Conservation (phyloP, 2,888 invertebrate genomes). For the Oligia latruncula region DNA sequence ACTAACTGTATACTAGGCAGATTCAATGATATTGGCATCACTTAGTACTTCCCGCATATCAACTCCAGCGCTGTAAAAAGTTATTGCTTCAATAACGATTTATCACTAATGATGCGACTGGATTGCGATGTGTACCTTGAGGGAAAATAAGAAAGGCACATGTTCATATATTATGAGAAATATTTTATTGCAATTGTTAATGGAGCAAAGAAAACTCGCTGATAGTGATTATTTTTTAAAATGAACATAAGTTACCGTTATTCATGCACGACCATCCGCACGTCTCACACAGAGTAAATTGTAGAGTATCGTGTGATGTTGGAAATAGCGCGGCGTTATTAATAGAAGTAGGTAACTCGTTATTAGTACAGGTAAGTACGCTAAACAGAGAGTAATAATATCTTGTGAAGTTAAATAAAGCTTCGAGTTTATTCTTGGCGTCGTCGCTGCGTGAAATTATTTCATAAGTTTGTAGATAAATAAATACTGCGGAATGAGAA, state of each 20-base stretch:
- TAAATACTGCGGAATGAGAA: conserved; percentile 20
- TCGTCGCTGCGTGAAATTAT: conserved; percentile 34
- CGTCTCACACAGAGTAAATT: conserved; percentile 48
- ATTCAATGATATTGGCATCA: conserved; percentile 68
- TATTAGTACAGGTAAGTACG: conserved; percentile 59
- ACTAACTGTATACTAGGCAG: conserved; percentile 63
- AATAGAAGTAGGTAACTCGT: conserved; percentile 65
- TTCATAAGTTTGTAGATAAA: conserved; percentile 30
- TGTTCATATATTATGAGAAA: conserved; percentile 15
- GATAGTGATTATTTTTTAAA: conserved; percentile 28
- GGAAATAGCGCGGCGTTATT: conserved; percentile 63
- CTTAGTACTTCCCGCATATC: conserved; percentile 70
- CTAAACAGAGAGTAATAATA: conserved; percentile 59
- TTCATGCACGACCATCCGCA: conserved; percentile 42
- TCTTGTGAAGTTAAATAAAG: conserved; percentile 46
- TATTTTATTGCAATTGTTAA: conserved; percentile 39
- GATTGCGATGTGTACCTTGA: conserved; percentile 42
- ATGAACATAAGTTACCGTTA: conserved; percentile 44
- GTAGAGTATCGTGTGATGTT: conserved; percentile 58
- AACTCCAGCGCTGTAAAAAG: conserved; percentile 68
- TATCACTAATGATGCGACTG: conserved; percentile 66
- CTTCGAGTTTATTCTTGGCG: conserved; percentile 38
- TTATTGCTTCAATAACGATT: conserved; percentile 71
- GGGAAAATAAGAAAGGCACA: conserved; percentile 38
- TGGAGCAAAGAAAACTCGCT: conserved; percentile 27